These are phyloP conservation scores for Cryptoprocta ferox DNA, from an alignment of 2,797 vertebrate genomes.

Conservation along the genomic window DNA sequence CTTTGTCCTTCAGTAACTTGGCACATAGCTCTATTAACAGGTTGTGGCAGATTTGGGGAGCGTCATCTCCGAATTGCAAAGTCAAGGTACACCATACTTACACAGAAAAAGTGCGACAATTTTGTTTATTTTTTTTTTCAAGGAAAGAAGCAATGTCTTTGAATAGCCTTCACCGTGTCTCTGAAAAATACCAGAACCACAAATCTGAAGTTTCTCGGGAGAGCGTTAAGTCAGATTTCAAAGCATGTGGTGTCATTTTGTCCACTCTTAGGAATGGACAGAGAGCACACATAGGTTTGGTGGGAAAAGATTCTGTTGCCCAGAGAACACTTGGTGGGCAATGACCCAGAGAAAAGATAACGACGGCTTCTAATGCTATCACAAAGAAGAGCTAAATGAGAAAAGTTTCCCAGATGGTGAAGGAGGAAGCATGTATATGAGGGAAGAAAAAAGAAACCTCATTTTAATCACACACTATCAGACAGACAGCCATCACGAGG, in stretches of 20 bases:
- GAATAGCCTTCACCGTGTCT: neutral
- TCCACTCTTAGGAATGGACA: neutral
- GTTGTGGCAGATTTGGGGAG: neutral
- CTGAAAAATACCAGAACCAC: neutral
- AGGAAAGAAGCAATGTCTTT: neutral
- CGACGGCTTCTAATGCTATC: neutral
- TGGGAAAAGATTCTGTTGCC: neutral
- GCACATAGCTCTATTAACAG: neutral
- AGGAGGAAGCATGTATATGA: neutral
- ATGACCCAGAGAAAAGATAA: slow-evolving; percentile 1
- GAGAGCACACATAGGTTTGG: neutral
- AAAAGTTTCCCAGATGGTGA: neutral
- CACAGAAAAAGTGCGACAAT: neutral
- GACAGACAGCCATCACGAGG: neutral
- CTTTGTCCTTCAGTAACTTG: neutral
- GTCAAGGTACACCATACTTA: neutral
- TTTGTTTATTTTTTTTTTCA: slow-evolving; percentile 18
- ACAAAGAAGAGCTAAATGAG: neutral
- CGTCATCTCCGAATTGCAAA: neutral
- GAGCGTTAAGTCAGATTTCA: neutral
- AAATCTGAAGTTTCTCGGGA: slow-evolving; percentile 7
- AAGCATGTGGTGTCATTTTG: neutral
- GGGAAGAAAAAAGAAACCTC: neutral
- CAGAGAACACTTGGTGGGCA: neutral
- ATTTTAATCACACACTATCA: neutral